Evolutionary conservation across 1,140 invertebrate genomes (phyloP).

Genomic region (Vanessa tameamea): DNA sequence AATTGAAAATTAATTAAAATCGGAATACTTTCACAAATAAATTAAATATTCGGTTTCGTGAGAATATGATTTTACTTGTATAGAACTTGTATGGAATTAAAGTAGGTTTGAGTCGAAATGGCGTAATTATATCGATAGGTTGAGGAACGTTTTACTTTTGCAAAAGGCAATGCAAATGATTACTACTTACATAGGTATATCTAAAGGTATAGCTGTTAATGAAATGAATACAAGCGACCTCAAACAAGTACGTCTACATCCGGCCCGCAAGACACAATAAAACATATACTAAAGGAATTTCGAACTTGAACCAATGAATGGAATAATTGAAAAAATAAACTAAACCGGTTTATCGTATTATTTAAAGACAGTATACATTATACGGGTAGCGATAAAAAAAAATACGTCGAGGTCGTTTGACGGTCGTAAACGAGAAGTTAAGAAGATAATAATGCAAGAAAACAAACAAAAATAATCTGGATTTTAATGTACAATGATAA

Average conservation of each 20-base stretch:
- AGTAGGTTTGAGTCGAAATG: too few relatives aligned
- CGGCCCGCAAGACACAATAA: constrained; percentile 34
- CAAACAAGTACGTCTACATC: constrained; percentile 35
- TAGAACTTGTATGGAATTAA: too few relatives aligned
- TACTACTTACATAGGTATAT: background rate
- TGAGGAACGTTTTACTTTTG: too few relatives aligned
- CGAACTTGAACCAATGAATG: constrained; percentile 42
- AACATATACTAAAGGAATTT: constrained; percentile 36
- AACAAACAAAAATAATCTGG: too few relatives aligned
- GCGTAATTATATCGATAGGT: too few relatives aligned
- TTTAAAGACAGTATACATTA: constrained; percentile 19
- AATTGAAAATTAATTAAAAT: constrained; percentile 1
- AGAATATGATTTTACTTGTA: too few relatives aligned
- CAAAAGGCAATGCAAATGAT: too few relatives aligned
- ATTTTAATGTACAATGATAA: too few relatives aligned
- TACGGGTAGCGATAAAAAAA: constrained; percentile 2
- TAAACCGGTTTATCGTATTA: constrained; percentile 32
- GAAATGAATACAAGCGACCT: constrained; percentile 31
- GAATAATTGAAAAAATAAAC: constrained; percentile 42
- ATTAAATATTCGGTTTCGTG: too few relatives aligned
- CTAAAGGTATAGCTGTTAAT: constrained; percentile 20
- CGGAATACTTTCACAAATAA: too few relatives aligned
- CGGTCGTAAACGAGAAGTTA: background rate
- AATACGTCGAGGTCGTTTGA: background rate
- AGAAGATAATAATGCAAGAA: too few relatives aligned